phyloP scores from a whole-genome alignment of 2,888 invertebrate species.

The Oxytorus armatus region DNA sequence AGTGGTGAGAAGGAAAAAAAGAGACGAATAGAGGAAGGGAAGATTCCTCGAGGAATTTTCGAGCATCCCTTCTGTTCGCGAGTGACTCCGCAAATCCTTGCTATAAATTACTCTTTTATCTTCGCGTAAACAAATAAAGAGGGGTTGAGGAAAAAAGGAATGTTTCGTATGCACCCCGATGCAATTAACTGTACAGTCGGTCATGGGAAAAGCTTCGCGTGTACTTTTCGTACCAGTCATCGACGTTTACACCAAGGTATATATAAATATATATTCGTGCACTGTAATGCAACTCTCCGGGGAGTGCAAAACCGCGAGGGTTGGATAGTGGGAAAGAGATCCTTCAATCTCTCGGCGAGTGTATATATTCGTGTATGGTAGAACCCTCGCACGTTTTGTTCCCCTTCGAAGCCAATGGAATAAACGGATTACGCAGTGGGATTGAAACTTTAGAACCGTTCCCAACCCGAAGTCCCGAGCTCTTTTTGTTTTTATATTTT shows the following conservation, averaged over 20 bases:
- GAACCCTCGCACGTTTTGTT: constrained; percentile 37
- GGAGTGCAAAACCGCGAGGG: constrained; percentile 54
- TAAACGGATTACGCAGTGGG: constrained; percentile 67
- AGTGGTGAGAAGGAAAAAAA: background rate
- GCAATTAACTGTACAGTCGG: constrained; percentile 34
- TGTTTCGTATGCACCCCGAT: constrained; percentile 25
- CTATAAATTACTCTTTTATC: constrained; percentile 34
- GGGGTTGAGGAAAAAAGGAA: background rate
- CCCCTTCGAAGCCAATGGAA: constrained; percentile 59
- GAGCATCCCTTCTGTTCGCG: constrained; percentile 12
- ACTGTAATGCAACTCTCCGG: constrained; percentile 25
- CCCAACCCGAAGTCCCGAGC: constrained; percentile 9
- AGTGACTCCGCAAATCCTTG: constrained; percentile 12
- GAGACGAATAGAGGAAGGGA: background rate
- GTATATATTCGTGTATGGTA: background rate
- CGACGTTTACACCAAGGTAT: background rate
- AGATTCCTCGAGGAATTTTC: constrained; percentile 4
- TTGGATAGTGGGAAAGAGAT: constrained; percentile 56
- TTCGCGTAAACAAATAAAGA: constrained; percentile 2
- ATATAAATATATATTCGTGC: constrained; percentile 11
- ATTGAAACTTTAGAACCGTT: constrained; percentile 66
- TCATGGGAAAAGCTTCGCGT: background rate
- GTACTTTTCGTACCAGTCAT: constrained; percentile 10
- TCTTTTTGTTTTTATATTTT: constrained; percentile 44
- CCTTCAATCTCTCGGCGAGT: constrained; percentile 35